A percentile compares a stretch with the other conserved stretches of the same genome.
Conservation (phyloP, 2,113 vertebrate species). For the Otus sunia region DNA sequence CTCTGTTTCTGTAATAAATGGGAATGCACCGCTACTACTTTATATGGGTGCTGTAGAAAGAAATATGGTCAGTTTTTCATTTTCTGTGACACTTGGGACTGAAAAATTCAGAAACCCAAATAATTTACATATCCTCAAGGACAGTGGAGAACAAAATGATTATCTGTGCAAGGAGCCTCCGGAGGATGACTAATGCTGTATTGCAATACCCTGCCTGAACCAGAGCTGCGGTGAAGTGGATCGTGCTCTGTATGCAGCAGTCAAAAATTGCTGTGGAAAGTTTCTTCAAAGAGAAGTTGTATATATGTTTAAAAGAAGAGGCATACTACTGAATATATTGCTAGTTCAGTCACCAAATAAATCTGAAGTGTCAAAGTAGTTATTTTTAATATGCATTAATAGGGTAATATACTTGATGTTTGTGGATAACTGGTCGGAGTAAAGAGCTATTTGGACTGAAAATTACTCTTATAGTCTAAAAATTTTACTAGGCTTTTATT, state of each 20-base stretch:
- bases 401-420: neutral
- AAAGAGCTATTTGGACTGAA: neutral
- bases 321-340: neutral
- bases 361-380: neutral
- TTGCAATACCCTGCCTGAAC: neutral
- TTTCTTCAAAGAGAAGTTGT: neutral
- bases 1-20: constrained; percentile 10
- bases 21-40: neutral
- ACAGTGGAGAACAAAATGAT: constrained; percentile 14
- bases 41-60: neutral
- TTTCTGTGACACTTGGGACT: neutral
- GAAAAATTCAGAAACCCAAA: neutral
- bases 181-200: neutral
- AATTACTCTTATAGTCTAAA: neutral
- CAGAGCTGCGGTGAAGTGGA: neutral
- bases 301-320: neutral
- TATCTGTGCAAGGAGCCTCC: neutral
- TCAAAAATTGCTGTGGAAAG: constrained; percentile 1
- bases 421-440: neutral
- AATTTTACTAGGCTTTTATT: neutral
- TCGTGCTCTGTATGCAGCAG: neutral
- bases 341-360: neutral
- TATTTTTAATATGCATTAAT: neutral
- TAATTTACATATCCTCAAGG: constrained; percentile 42
- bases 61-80: constrained; percentile 10